Percentiles rank a stretch among this genome's conserved stretches.
Conservation (phyloP, 1,140 invertebrate genomes). For the Nylanderia fulva region DNA sequence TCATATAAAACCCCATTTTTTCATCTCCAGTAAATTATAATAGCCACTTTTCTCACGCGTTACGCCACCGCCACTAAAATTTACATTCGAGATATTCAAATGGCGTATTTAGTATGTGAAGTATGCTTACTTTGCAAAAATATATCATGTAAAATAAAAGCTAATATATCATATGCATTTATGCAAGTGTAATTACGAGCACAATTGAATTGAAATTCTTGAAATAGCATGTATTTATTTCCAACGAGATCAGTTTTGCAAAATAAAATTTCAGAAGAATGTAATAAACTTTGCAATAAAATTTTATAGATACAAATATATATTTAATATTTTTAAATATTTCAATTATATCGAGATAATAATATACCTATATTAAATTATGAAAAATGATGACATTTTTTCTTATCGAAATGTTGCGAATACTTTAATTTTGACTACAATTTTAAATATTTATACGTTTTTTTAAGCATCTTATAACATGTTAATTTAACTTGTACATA, state of each 20-base stretch:
- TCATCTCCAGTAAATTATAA: slow-evolving; percentile 26
- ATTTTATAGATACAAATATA: not conserved
- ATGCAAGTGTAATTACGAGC: not conserved
- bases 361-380: not conserved
- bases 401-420: not conserved
- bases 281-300: not conserved
- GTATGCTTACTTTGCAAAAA: slow-evolving; percentile 24
- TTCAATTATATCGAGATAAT: not conserved
- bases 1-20: slow-evolving; percentile 19
- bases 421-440: not conserved
- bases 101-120: slow-evolving; percentile 14
- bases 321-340: not conserved
- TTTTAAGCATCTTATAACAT: not conserved
- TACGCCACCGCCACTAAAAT: not conserved
- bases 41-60: slow-evolving; percentile 3
- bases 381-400: not conserved
- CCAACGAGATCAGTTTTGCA: not conserved
- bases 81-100: slow-evolving; percentile 44
- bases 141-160: slow-evolving; percentile 2
- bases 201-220: not conserved
- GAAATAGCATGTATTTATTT: not conserved
- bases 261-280: not conserved
- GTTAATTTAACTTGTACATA: slow-evolving; percentile 7
- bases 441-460: not conserved
- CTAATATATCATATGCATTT: too few relatives aligned